Percentiles rank a stretch among this genome's conserved stretches.
phyloP scores from a whole-genome alignment of 1,140 invertebrate species.

The Cyrtorhinus lividipennis region DNA sequence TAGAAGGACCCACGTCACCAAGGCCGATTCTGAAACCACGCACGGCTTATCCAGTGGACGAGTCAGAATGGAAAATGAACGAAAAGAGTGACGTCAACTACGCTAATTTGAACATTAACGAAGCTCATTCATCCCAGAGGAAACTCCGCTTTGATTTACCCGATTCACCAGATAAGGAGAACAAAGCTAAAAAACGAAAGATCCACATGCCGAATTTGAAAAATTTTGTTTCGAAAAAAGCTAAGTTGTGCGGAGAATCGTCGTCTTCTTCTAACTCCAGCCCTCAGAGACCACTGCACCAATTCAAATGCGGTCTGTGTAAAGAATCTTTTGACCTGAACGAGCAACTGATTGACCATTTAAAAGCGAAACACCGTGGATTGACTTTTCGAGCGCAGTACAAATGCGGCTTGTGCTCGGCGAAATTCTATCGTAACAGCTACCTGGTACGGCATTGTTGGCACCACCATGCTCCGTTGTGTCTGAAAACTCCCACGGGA shows the following conservation, averaged over 20 bases:
- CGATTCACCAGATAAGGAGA: constrained; percentile 14
- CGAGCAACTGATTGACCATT: constrained; percentile 24
- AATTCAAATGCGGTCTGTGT: constrained; percentile 27
- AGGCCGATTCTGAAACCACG: constrained; percentile 23
- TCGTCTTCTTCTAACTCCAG: neutral
- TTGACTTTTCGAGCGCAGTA: constrained; percentile 24
- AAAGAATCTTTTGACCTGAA: constrained; percentile 24
- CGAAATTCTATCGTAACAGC: constrained; percentile 28
- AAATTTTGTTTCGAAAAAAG: constrained; percentile 11
- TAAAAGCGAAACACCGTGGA: constrained; percentile 22
- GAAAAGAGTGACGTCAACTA: neutral
- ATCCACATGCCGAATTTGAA: constrained; percentile 18
- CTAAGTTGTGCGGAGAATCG: constrained; percentile 14
- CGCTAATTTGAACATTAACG: constrained; percentile 3
- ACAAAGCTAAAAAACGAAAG: constrained; percentile 7
- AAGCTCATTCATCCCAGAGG: constrained; percentile 18
- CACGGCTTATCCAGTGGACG: constrained; percentile 17
- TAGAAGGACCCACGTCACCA: constrained; percentile 8
- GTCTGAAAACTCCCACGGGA: constrained; percentile 19
- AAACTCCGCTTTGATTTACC: constrained; percentile 26
- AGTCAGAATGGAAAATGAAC: neutral
- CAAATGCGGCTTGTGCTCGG: constrained; percentile 27
- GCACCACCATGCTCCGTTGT: constrained; percentile 26
- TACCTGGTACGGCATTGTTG: constrained; percentile 26
- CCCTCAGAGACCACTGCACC: neutral